Percentiles rank a stretch among this genome's conserved stretches.
Conservation (phyloP, 2,888 invertebrate species). For the Baronia brevicornis region DNA sequence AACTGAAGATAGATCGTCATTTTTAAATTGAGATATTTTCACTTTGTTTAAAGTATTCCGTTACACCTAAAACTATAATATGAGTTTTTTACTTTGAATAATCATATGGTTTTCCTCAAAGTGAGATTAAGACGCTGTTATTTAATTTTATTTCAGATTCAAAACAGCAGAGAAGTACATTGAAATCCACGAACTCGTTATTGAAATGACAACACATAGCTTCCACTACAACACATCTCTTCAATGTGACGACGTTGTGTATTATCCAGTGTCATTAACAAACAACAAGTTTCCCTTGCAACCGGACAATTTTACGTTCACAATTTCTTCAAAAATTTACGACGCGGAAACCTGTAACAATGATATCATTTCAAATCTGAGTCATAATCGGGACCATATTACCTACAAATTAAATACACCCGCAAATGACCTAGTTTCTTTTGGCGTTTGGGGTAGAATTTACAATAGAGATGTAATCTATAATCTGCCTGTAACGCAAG, state of each 20-base stretch:
- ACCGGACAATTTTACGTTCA: conserved; percentile 40
- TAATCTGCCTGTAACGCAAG: conserved; percentile 29
- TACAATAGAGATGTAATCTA: conserved; percentile 62
- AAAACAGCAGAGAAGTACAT: conserved; percentile 43
- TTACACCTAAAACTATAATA: too few relatives aligned
- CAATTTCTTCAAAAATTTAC: conserved; percentile 12
- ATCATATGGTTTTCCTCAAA: too few relatives aligned
- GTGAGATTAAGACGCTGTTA: conserved; percentile 7
- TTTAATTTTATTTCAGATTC: conserved; percentile 63
- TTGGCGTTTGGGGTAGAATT: conserved; percentile 63
- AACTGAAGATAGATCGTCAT: too few relatives aligned
- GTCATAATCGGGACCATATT: conserved; percentile 26
- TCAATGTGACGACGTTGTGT: conserved; percentile 50
- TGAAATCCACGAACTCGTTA: conserved; percentile 56
- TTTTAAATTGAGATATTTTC: too few relatives aligned
- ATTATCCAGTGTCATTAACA: conserved; percentile 67
- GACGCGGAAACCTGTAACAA: conserved; percentile 6
- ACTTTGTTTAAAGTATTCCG: too few relatives aligned
- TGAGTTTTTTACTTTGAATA: too few relatives aligned
- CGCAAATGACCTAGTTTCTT: conserved; percentile 58
- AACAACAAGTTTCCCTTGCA: conserved; percentile 65
- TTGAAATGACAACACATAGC: conserved; percentile 54
- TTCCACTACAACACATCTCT: conserved; percentile 44
- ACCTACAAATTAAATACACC: conserved; percentile 40
- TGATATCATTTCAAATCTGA: conserved; percentile 1